Percentiles rank a stretch among this genome's conserved stretches.
phyloP scores from a whole-genome alignment of 1,140 invertebrate genomes.

The Pachyrhynchus sulphureomaculatus region DNA sequence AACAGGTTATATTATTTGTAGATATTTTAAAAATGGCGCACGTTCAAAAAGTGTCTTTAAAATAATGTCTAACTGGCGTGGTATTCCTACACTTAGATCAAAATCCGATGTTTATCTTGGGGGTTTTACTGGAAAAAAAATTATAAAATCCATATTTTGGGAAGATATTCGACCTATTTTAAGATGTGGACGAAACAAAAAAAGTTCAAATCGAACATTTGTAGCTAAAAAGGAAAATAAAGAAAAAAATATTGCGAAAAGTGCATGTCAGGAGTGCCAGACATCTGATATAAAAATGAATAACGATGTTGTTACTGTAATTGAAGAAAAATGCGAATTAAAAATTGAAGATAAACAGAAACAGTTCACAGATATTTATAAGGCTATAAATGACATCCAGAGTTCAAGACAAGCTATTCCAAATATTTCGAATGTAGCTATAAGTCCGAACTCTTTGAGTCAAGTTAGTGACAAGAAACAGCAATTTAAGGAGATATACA shows the following conservation, averaged over 20 bases:
- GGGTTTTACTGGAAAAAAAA: neutral
- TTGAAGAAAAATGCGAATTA: neutral
- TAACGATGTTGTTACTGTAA: neutral
- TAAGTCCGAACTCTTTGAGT: neutral
- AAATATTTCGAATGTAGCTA: neutral
- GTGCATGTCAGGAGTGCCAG: conserved; percentile 3
- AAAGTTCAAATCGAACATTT: too few relatives aligned
- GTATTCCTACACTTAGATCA: neutral
- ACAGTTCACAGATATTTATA: conserved; percentile 11
- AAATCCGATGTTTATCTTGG: conserved; percentile 16
- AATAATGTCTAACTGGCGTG: neutral
- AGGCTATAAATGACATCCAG: conserved; percentile 4
- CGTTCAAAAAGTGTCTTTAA: conserved; percentile 1
- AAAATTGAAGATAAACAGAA: neutral
- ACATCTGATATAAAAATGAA: neutral
- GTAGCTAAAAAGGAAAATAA: too few relatives aligned
- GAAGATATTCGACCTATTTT: neutral
- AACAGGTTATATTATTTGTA: too few relatives aligned
- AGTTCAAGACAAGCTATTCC: neutral
- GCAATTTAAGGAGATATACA: neutral
- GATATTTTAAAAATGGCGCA: neutral
- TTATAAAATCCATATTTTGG: conserved; percentile 1
- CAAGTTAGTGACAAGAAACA: neutral
- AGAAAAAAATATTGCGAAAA: neutral
- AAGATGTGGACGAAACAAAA: neutral